phyloP scores from a whole-genome alignment of 2,888 invertebrate genomes.

The Trilocha varians region DNA sequence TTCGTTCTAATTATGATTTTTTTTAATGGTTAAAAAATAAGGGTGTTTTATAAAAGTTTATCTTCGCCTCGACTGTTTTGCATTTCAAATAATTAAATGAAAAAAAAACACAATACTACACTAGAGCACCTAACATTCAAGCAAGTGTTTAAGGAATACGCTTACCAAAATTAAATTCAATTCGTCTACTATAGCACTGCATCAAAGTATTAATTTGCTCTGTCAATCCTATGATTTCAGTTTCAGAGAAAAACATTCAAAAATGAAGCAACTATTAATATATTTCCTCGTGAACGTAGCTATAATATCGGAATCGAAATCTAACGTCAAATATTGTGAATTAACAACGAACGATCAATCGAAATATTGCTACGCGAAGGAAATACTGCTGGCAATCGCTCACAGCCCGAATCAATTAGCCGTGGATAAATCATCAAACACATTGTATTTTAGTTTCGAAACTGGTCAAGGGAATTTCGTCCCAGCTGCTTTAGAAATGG shows the following conservation, averaged over 20 bases:
- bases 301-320: conserved; percentile 11
- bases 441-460: conserved; percentile 54
- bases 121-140: no score
- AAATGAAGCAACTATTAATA: neutral
- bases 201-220: no score
- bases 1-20: no score
- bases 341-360: conserved; percentile 24
- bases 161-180: no score
- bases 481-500: conserved; percentile 39
- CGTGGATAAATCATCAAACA: conserved; percentile 38
- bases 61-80: no score
- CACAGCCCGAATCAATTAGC: conserved; percentile 57
- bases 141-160: no score
- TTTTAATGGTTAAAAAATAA: no score
- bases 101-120: no score
- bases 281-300: conserved; percentile 10
- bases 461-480: conserved; percentile 48
- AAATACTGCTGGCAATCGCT: conserved; percentile 32
- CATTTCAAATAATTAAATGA: no score
- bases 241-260: neutral
- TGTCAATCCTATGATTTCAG: neutral
- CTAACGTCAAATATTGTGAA: conserved; percentile 29
- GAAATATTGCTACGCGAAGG: conserved; percentile 44
- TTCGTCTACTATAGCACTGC: no score
- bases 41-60: no score